Percentiles rank a stretch among this genome's conserved stretches.
Evolutionary conservation across 2,113 vertebrate genomes (phyloP).

Genomic region (Chionis minor): DNA sequence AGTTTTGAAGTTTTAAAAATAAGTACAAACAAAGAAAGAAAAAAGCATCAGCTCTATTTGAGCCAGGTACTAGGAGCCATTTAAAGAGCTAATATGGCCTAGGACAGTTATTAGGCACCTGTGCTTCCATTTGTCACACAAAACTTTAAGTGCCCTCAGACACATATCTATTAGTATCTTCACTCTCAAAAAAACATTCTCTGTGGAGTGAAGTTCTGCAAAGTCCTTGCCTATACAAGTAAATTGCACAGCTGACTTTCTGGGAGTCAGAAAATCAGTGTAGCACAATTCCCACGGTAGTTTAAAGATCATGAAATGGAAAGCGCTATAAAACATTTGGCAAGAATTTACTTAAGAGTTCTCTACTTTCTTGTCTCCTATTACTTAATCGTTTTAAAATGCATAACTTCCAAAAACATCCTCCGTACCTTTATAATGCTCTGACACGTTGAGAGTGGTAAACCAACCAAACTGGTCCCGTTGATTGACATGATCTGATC

Average conservation of each 20-base stretch:
- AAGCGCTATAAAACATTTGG: background rate
- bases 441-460: slow-evolving; percentile 98
- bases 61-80: background rate
- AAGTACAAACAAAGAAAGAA: background rate
- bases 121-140: background rate
- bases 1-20: background rate
- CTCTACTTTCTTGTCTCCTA: background rate
- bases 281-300: background rate
- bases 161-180: background rate
- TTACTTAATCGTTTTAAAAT: background rate
- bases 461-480: slow-evolving; percentile 94
- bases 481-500: slow-evolving; percentile 99
- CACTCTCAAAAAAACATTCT: background rate
- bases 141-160: background rate
- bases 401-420: background rate
- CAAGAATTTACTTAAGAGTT: background rate
- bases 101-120: background rate
- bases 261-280: background rate
- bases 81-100: background rate
- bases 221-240: background rate
- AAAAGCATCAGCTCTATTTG: background rate
- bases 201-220: background rate
- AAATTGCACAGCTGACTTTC: background rate
- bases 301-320: background rate
- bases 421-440: slow-evolving; percentile 94